phyloP scores from a whole-genome alignment of 2,888 invertebrate genomes.

The Drosophila rubida region DNA sequence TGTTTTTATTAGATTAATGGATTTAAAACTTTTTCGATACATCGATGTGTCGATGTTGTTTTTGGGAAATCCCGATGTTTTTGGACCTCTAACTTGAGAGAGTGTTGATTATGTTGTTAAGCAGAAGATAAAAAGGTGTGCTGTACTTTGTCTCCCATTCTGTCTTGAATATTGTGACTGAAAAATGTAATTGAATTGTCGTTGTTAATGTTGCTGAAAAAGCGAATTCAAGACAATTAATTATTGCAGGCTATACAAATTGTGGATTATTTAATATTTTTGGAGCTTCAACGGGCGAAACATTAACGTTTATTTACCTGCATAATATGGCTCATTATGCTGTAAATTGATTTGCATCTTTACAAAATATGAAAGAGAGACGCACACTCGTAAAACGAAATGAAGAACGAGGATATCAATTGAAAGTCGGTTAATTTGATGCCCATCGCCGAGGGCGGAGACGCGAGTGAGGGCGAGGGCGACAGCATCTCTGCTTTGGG shows the following conservation, averaged over 20 bases:
- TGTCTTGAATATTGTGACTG: too few species aligned
- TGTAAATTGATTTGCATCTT: conserved; percentile 32
- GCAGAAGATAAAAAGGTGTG: too few species aligned
- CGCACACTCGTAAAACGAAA: neutral
- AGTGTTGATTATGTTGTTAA: too few species aligned
- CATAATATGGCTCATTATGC: conserved; percentile 51
- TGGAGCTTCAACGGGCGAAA: neutral
- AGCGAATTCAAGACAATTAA: too few species aligned
- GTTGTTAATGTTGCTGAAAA: too few species aligned
- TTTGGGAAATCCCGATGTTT: too few species aligned
- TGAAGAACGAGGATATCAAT: conserved; percentile 33
- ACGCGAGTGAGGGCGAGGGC: conserved; percentile 19
- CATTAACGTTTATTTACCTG: conserved; percentile 49
- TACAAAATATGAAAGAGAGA: neutral
- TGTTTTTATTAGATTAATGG: too few species aligned
- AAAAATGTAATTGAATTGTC: too few species aligned
- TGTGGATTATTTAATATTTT: neutral
- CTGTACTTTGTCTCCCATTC: too few species aligned
- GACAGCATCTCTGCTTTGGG: conserved; percentile 14
- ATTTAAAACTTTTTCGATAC: too few species aligned
- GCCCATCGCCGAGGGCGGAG: conserved; percentile 36
- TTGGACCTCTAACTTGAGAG: too few species aligned
- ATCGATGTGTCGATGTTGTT: too few species aligned
- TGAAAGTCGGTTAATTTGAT: conserved; percentile 60
- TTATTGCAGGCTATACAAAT: neutral